phyloP scores from a whole-genome alignment of 37 sponge, comb jelly and placozoan genomes.

The Beroe forskalii region DNA sequence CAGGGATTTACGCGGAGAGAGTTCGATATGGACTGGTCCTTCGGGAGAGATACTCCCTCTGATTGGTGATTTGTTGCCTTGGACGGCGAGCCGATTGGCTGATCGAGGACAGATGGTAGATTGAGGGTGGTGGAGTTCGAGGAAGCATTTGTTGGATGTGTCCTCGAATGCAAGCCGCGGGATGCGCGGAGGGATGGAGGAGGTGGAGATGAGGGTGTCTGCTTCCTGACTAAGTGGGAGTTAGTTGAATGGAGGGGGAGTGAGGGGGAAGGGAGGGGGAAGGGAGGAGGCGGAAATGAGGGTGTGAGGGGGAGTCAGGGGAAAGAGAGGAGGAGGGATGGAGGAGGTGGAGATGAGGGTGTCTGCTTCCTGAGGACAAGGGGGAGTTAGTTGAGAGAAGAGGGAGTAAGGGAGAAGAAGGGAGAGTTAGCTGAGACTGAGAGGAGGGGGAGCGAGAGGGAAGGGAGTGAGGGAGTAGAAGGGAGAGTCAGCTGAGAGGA shows the following conservation, averaged over 20 bases:
- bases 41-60: not conserved
- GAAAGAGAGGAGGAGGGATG: not conserved
- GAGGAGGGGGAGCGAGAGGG: not conserved
- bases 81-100: not conserved
- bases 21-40: not conserved
- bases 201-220: not conserved
- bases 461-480: not conserved
- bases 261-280: no score
- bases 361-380: not conserved
- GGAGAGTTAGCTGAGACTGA: no score
- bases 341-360: not conserved
- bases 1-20: not conserved
- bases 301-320: not conserved
- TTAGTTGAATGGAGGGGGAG: no score
- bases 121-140: conserved; percentile 4
- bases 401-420: not conserved
- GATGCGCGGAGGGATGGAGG: not conserved
- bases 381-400: no score
- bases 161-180: not conserved
- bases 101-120: not conserved
- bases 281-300: no score
- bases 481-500: not conserved
- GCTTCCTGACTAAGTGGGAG: no score
- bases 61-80: not conserved
- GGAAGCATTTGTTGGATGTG: not conserved